Evolutionary conservation across 2,113 vertebrate genomes (phyloP), one percentile per base, ranked within the genome.

Genomic region (Pituophis catenifer): DNA sequence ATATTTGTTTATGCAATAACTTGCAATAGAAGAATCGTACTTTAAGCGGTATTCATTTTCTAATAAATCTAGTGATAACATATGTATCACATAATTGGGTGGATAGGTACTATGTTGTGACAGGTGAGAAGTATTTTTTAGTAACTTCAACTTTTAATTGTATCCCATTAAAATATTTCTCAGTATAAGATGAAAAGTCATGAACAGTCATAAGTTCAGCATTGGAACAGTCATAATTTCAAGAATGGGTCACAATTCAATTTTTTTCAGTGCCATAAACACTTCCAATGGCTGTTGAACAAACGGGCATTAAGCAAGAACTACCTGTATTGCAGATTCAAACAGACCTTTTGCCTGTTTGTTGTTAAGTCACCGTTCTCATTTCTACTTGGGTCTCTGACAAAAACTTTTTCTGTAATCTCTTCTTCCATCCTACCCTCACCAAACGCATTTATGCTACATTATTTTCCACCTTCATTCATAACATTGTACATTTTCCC

Each of bases 121-220:
- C 65, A 75, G n/a, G n/a, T 19, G 62, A 65, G 10, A 29, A 65
- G 4, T 65, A 65, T 26, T 65, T 65, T 62, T 65, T 65, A 65
- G n/a, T 29, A 4, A 95, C 75, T 54, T 92, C 96, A 96, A 97
- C 62, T 96, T 96, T 97, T 97, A 97, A 96, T 97, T 94, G 90
- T 95, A 88, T 96, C 97, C 95, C 95, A 48, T 29, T 96, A 96
- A 96, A 62, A 90, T 92, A 52, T 92, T 95, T 94, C 93, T 86
- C 93, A 91, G 91, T 93, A 93, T 95, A 95, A 96, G 96, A 95
- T 88, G 94, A 97, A 97, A 95, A 59, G 58, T 59, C 58, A 59
- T 9, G 5, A 59, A 59, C 58, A 59, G 8, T 59, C 23, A 59
- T 59, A 59, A 26, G 8, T 59, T 59, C 58, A 59, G 8, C 23